Evolutionary conservation across 1,140 invertebrate genomes (phyloP), one percentile per base, ranked within the genome.

Genomic region (Scaptodrosophila lebanonensis): DNA sequence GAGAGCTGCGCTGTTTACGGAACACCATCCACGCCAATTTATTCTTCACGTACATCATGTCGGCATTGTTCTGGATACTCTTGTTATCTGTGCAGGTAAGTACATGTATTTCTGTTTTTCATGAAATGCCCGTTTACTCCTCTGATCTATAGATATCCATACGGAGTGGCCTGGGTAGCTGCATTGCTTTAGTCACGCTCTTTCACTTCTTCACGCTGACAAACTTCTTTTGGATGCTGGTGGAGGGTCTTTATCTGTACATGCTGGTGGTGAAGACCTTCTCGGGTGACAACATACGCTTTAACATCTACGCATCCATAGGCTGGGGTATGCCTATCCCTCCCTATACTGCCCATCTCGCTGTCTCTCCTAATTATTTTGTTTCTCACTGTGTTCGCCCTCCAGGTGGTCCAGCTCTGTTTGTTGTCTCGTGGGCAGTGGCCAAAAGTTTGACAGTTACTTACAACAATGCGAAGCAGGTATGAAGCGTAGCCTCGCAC

Each of bases 191-290:
- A 15, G 90, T 93, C 40, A 91, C 93, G 17, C 88, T 95, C 33
- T 91, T 95, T 64, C 94, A 96, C 85, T 98, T 97, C 86, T 95
- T 97, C 75, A 94, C 96, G 75, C 88, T 95, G 40, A 97, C 96
- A 1, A 98, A 96, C 86, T 98, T 97, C 88, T 98, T 97, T 88
- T 98, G 97, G 97, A 98, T 98, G 97, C 95, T 98, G 83, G 95
- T 98, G 1, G 97, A 98, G 92, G 97, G 96, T 18, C 88, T 98
- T 2, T 98, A 98, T 87, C 89, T 98, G 9, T 98, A 97, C 86
- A 93, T 97, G 88, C 88, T 98, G 54, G 96, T 98, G 20, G 96
- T 98, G 13, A 94, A 95, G 88, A 96, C 95, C 1, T 95, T 97
- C 68, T 95, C 93, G 0, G 93, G 94, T 27, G 95, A 97, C 79